These are phyloP conservation scores for Octonoba sinensis DNA, from an alignment of 2,888 invertebrate species.

Conservation along the genomic window DNA sequence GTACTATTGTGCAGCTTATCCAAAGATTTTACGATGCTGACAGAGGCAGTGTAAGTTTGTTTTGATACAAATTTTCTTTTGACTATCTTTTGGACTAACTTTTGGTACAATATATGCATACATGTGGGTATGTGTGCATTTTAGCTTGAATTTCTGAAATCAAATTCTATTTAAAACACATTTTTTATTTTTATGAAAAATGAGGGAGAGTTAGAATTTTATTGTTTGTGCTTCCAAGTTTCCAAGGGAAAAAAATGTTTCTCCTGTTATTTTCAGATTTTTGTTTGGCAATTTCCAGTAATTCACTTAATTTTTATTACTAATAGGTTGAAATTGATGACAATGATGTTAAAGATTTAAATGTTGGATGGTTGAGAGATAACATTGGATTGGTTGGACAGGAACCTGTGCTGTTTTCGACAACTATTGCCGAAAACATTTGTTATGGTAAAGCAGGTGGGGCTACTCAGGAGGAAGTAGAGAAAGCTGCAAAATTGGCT, in stretches of 20 bases:
- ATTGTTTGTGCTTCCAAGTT: background rate
- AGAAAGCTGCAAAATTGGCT: conserved; percentile 80
- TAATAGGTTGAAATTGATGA: conserved; percentile 72
- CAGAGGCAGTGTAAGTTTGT: conserved; percentile 71
- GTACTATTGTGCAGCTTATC: conserved; percentile 70
- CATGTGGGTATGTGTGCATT: too few relatives aligned
- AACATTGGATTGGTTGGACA: conserved; percentile 72
- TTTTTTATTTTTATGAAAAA: too few relatives aligned
- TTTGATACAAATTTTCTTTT: background rate
- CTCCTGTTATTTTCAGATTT: too few relatives aligned
- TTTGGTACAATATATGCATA: background rate
- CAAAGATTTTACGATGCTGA: conserved; percentile 82
- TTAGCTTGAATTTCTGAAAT: background rate
- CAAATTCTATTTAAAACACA: too few relatives aligned
- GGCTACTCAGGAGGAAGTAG: conserved; percentile 75
- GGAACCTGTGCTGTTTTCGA: conserved; percentile 78
- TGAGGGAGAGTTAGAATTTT: background rate
- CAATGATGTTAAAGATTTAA: conserved; percentile 72
- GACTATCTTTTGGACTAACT: background rate
- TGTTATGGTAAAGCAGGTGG: conserved; percentile 71
- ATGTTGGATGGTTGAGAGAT: conserved; percentile 73
- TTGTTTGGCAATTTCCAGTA: too few relatives aligned
- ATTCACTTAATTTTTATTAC: too few relatives aligned
- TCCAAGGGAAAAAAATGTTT: too few relatives aligned
- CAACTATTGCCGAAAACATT: conserved; percentile 75